Base-by-base conservation (phyloP, 1,140 invertebrate genomes). In the Pseudomyrmex gracilis region DNA sequence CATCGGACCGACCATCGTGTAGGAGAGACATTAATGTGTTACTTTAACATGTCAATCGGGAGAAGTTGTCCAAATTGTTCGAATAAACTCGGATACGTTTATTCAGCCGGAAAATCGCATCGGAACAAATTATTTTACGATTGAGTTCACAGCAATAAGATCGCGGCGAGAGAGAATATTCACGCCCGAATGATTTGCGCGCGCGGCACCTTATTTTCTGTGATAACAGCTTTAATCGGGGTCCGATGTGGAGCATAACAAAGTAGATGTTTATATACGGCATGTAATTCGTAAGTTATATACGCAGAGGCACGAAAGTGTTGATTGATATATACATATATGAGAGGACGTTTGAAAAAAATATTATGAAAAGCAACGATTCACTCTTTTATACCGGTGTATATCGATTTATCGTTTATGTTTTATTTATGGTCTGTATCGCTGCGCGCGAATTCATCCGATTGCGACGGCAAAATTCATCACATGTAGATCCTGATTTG, bases 261-360 rank as follows among this genome's bases (percentile, higher is more conserved):
- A 34, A 78, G 80, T 91, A 90, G 82, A 87, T 80, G 55, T 76
- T 58, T 77, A 90, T 34, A 34, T 73, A 86, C 83, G 78, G 87
- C 87, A 87, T 90, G 84, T 86, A 89, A 82, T 82, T 88, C 60
- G 61, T 88, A 85, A 87, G 34, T 84, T 87, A 87, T 34, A 34
- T 83, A 83, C 55, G 68, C 57, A 74, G 71, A 84, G 67, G 74
- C 85, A 82, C 85, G 82, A 84, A 58, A 84, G 20, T 76, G 43
- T 86, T 84, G 55, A 74, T 84, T 74, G 51, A 88, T 82, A 88
- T 66, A 82, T 55, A 70, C 67, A 76, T 17, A 47, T 67, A 78
- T n/a, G 34, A 43, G 55, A n/a, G 7, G 22, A 71, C 4, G 15
- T 73, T 76, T 51, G 9, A 51, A 13, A 51, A 80, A 82, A 47